Percentiles rank a stretch among this genome's conserved stretches.
Conservation (phyloP, 2,888 invertebrate genomes). For the Latheticus oryzae region DNA sequence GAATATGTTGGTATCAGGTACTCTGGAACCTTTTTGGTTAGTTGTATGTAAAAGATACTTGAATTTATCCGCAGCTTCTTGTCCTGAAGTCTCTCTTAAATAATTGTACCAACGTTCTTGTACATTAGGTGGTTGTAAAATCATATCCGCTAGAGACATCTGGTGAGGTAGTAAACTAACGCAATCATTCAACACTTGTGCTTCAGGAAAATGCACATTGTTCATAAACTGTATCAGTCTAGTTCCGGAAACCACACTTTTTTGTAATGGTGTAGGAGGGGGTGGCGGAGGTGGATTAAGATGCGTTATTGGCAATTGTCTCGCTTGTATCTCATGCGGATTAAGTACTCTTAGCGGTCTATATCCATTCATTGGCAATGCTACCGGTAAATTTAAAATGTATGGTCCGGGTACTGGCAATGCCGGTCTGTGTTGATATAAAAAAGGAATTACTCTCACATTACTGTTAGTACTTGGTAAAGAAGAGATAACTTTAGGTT, state of each 20-base stretch:
- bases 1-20: slow-evolving; percentile 51
- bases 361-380: slow-evolving; percentile 45
- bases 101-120: slow-evolving; percentile 69
- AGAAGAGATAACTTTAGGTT: slow-evolving; percentile 20
- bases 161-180: slow-evolving; percentile 68
- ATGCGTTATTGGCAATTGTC: slow-evolving; percentile 11
- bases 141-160: slow-evolving; percentile 70
- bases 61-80: slow-evolving; percentile 71
- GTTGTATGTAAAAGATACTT: slow-evolving; percentile 60
- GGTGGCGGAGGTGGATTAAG: slow-evolving; percentile 35
- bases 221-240: slow-evolving; percentile 70
- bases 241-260: slow-evolving; percentile 52
- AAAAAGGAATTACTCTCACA: slow-evolving; percentile 15
- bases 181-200: slow-evolving; percentile 57
- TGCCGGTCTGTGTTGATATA: slow-evolving; percentile 32
- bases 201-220: slow-evolving; percentile 70
- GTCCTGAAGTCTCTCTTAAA: slow-evolving; percentile 68
- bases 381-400: slow-evolving; percentile 44
- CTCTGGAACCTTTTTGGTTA: slow-evolving; percentile 54
- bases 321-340: slow-evolving; percentile 12
- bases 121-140: slow-evolving; percentile 65
- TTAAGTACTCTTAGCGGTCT: slow-evolving; percentile 14
- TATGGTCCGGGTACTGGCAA: slow-evolving; percentile 19
- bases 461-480: slow-evolving; percentile 14
- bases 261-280: slow-evolving; percentile 39